These are phyloP conservation scores for Tillus elongatus DNA, from an alignment of 2,888 invertebrate genomes.

Conservation along the genomic window DNA sequence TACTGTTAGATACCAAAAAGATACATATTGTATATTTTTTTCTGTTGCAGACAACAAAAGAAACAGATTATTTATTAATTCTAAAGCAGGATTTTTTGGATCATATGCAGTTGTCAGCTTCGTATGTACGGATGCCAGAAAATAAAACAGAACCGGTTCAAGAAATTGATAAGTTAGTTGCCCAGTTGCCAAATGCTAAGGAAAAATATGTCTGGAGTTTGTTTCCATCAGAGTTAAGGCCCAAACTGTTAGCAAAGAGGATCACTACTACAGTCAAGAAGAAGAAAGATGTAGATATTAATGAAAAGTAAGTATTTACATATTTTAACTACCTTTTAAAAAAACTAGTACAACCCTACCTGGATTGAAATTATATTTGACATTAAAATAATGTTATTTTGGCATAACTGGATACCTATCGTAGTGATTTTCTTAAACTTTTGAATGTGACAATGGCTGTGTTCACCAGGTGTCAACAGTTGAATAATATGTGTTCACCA, in stretches of 20 bases:
- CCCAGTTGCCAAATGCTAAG: slow-evolving; percentile 40
- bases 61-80: slow-evolving; percentile 60
- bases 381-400: too few species aligned
- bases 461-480: too few species aligned
- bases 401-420: too few species aligned
- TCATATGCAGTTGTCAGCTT: slow-evolving; percentile 59
- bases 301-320: slow-evolving; percentile 25
- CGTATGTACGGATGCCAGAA: slow-evolving; percentile 47
- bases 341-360: too few species aligned
- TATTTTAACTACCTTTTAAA: too few species aligned
- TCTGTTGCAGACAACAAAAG: slow-evolving; percentile 35
- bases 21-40: too few species aligned
- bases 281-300: slow-evolving; percentile 29
- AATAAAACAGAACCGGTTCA: slow-evolving; percentile 45
- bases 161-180: slow-evolving; percentile 51
- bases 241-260: slow-evolving; percentile 42
- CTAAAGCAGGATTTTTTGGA: slow-evolving; percentile 66
- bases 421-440: too few species aligned
- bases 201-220: slow-evolving; percentile 51
- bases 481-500: too few species aligned
- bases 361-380: too few species aligned
- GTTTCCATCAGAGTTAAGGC: slow-evolving; percentile 55
- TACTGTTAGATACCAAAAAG: too few species aligned
- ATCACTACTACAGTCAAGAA: slow-evolving; percentile 27
- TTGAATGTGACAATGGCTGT: too few species aligned